phyloP scores from a whole-genome alignment of 2,113 vertebrate genomes.

The Girardinichthys multiradiatus region DNA sequence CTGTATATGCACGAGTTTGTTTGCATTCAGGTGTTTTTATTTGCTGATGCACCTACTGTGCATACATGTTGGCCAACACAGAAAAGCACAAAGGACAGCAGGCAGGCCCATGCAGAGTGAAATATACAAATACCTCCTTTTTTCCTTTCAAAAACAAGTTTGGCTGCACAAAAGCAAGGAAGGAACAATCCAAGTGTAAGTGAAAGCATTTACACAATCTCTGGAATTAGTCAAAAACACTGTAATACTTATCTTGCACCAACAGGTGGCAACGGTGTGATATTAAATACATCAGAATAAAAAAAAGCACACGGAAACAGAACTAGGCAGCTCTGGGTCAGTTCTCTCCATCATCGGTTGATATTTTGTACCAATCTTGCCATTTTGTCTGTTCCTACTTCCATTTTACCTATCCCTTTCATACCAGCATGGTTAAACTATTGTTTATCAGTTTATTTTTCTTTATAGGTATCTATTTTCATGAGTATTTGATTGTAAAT shows the following conservation, averaged over 20 bases:
- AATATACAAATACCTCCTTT: conserved; percentile 26
- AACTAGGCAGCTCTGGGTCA: background rate
- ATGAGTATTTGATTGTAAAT: background rate
- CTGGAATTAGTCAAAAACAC: too few relatives aligned
- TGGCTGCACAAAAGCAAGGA: conserved; percentile 34
- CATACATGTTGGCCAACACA: conserved; percentile 26
- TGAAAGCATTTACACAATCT: too few relatives aligned
- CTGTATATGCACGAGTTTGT: conserved; percentile 17
- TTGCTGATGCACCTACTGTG: conserved; percentile 9
- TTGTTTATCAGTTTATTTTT: background rate
- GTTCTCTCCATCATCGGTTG: background rate
- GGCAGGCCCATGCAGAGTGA: conserved; percentile 23
- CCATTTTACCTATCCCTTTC: background rate
- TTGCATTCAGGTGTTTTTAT: conserved; percentile 25
- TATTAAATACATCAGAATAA: background rate
- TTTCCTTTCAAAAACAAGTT: conserved; percentile 5
- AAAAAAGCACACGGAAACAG: background rate
- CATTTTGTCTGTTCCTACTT: too few relatives aligned
- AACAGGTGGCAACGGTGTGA: background rate
- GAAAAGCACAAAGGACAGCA: background rate
- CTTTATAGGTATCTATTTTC: background rate
- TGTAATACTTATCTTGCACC: too few relatives aligned
- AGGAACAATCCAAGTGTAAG: conserved; percentile 31
- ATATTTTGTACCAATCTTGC: background rate
- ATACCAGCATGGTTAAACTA: background rate